Base-by-base conservation (phyloP, 2,113 vertebrate genomes). In the Heterocephalus glaber region DNA sequence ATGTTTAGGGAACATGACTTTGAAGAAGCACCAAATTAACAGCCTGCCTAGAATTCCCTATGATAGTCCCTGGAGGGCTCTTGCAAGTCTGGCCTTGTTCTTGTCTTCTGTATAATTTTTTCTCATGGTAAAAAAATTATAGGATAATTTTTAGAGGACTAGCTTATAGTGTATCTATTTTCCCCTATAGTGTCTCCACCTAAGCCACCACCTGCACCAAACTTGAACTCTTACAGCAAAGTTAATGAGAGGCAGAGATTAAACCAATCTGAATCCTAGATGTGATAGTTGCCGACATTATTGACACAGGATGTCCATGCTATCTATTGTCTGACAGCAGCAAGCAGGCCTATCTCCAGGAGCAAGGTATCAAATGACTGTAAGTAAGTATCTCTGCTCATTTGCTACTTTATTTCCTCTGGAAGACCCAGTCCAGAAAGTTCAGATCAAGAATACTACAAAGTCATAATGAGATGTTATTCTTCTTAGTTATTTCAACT, bases 401-500 rank as follows among this genome's bases (percentile, higher is more conserved):
- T 0, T 2, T 17, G n/a, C 47, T 5, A 19, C 28, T 56, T 77
- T 5, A 35, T 11, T 76, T 86, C 72, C 54, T 83, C 79, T 86
- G 58, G 35, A 89, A 94, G 52, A 84, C n/a, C 8, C 77, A 28
- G 28, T 44, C 49, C 66, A 60, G 41, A 85, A 92, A 44, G 41
- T 54, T 83, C 35, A 65, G 49, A 54, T 79, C 47, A 24, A 58
- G 49, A 85, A 44, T 10, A 72, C 47, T 49, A 3, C 17, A 0
- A 56, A 56, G 41, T 80, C 84, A 41, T n/a, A 68, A 61, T 81
- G 58, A 84, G 63, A 56, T 81, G 58, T 33, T 56, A 54, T 61
- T 87, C 88, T 84, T 49, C 14, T 72, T 58, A 41, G 60, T 96
- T 72, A 87, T 96, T 41, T 58, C 38, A 35, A 61, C n/a, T 94